Evolutionary conservation across 2,113 vertebrate genomes (phyloP).

Genomic region (Hippopotamus amphibius): DNA sequence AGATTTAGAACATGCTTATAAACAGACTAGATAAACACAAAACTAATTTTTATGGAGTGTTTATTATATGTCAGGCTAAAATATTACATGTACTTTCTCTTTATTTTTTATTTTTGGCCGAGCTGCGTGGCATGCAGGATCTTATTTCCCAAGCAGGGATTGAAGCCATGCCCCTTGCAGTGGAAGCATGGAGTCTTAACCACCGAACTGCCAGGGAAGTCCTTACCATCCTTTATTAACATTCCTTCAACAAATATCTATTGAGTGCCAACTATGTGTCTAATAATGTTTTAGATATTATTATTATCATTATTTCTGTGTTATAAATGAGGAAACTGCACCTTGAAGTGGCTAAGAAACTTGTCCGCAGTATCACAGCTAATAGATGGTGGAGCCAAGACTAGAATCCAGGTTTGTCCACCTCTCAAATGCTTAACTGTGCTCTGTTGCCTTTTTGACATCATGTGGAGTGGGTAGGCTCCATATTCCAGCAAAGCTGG

Average conservation of each 20-base stretch:
- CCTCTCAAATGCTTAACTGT: neutral
- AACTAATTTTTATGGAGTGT: neutral
- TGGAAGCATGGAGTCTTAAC: no score
- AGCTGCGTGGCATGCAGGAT: no score
- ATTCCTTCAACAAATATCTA: neutral
- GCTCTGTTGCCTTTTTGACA: neutral
- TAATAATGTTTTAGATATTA: neutral
- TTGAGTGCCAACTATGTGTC: neutral
- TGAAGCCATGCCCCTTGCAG: no score
- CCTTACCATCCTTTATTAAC: neutral
- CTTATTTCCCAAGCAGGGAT: no score
- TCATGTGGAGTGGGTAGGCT: neutral
- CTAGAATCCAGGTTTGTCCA: neutral
- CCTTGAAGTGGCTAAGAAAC: neutral
- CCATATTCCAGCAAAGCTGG: neutral
- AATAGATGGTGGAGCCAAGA: neutral
- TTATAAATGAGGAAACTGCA: neutral
- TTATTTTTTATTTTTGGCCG: neutral
- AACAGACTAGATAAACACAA: neutral
- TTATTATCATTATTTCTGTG: neutral
- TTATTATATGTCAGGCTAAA: neutral
- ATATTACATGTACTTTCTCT: neutral
- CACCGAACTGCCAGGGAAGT: no score
- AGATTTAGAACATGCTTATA: neutral
- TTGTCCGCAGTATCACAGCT: neutral